Base-by-base conservation (phyloP, 2,113 vertebrate species). In the Castor canadensis region DNA sequence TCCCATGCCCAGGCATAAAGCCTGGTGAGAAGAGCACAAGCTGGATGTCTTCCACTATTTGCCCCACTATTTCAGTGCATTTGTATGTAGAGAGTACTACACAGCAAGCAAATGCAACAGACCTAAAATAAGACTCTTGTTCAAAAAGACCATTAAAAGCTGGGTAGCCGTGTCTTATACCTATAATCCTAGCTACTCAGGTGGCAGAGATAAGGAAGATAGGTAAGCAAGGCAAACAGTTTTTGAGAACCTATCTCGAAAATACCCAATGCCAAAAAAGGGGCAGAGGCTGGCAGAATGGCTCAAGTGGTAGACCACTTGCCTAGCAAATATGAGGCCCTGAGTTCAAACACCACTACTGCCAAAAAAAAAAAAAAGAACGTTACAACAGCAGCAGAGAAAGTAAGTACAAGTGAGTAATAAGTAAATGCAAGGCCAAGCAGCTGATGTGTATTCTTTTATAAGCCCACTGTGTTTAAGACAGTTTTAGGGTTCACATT, bases 31-130 rank as follows among this genome's bases (percentile, higher is more conserved):
- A 66, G 30, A 49, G 17, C 20, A 66, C 2, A 24, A 28, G 38
- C 13, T 52, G n/a, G 32, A 40, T 77, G 4, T 38, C 3, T 17
- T 8, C 8, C 22, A 49, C 35, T 5, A 35, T 49, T 64, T 76
- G 2, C 24, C 26, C 2, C 35, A 5, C 7, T 6, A 35, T 22
- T 22, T 45, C 10, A 15, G 6, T 43, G 5, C 11, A 40, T 10
- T 16, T 40, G 6, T 43, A 11, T 43, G 15, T 56, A 38, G 16
- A 22, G 10, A 72, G n/a, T n/a, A 73, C 11, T 32, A 45, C 35
- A 2, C 10, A 43, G 4, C 6, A 56, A 73, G 72, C n/a, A 58
- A 54, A 35, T 24, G 38, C 20, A 43, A 5, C 10, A 32, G 6
- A 76, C 49, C 32, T 52, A 49, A 35, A 32, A 26, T 60, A 40